Evolutionary conservation across 2,888 invertebrate species (phyloP).

Genomic region (Caenorhabditis plicata): DNA sequence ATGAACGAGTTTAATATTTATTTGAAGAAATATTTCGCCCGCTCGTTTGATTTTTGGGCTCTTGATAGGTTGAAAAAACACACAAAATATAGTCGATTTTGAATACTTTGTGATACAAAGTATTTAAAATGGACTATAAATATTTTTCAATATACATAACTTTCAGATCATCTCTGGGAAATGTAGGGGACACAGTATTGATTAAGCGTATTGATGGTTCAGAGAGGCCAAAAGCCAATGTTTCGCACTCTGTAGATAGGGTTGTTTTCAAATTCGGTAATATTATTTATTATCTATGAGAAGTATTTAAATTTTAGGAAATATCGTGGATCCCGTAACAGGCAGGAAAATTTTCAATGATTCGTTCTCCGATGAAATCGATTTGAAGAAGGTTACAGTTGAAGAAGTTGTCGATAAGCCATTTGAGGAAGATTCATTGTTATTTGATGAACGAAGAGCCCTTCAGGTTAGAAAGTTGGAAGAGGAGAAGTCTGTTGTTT

Average conservation of each 20-base stretch:
- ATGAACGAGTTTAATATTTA: slow-evolving; percentile 60
- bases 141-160: neutral
- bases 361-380: slow-evolving; percentile 50
- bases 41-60: slow-evolving; percentile 60
- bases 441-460: slow-evolving; percentile 54
- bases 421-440: slow-evolving; percentile 46
- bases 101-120: no score
- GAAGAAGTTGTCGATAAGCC: slow-evolving; percentile 53
- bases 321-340: slow-evolving; percentile 57
- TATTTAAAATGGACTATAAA: no score
- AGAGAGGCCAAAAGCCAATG: slow-evolving; percentile 49
- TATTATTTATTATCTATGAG: no score
- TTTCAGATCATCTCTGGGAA: slow-evolving; percentile 28
- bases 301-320: no score
- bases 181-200: slow-evolving; percentile 56
- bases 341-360: slow-evolving; percentile 53
- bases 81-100: neutral
- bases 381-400: slow-evolving; percentile 49
- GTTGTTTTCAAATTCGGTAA: slow-evolving; percentile 56
- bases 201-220: slow-evolving; percentile 49
- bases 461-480: slow-evolving; percentile 40
- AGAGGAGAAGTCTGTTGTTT: slow-evolving; percentile 27
- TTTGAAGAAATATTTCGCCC: slow-evolving; percentile 59
- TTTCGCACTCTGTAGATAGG: slow-evolving; percentile 50
- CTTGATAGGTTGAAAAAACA: slow-evolving; percentile 40